Evolutionary conservation across 2,797 vertebrate genomes (phyloP).

Genomic region (Pseudotriccus pelzelni): DNA sequence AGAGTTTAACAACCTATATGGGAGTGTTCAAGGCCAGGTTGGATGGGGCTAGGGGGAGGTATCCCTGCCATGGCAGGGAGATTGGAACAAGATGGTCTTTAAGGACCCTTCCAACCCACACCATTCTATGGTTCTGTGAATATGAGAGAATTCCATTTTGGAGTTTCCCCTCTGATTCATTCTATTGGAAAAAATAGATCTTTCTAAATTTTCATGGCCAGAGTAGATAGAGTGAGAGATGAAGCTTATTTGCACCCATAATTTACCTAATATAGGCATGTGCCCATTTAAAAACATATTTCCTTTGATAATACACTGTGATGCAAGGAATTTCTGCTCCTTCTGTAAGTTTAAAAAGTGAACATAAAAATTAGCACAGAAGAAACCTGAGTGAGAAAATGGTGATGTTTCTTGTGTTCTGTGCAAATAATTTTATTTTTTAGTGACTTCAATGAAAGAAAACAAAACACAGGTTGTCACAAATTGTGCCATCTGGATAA

Average conservation of each 20-base stretch:
- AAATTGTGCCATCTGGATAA: constrained; percentile 20
- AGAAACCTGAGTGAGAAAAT: not conserved
- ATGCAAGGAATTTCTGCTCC: not conserved
- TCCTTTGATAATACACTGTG: not conserved
- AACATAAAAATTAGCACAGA: not conserved
- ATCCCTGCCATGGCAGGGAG: not conserved
- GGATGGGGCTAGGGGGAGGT: not conserved
- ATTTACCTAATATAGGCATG: not conserved
- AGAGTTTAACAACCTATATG: not conserved
- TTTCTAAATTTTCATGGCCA: not conserved
- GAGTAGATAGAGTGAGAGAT: not conserved
- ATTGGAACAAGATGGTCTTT: not conserved
- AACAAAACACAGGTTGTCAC: not conserved
- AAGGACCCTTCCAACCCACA: not conserved
- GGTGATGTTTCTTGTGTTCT: not conserved
- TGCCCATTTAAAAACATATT: not conserved
- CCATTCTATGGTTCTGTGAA: not conserved
- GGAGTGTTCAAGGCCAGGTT: too few relatives aligned
- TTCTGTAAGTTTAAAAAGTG: not conserved
- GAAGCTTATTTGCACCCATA: not conserved
- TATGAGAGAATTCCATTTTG: not conserved
- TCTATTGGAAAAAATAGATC: not conserved
- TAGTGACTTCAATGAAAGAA: not conserved
- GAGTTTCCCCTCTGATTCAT: not conserved
- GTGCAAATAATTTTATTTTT: not conserved